These are phyloP conservation scores for Ameiurus melas DNA, from an alignment of 2,113 vertebrate species.

Conservation along the genomic window DNA sequence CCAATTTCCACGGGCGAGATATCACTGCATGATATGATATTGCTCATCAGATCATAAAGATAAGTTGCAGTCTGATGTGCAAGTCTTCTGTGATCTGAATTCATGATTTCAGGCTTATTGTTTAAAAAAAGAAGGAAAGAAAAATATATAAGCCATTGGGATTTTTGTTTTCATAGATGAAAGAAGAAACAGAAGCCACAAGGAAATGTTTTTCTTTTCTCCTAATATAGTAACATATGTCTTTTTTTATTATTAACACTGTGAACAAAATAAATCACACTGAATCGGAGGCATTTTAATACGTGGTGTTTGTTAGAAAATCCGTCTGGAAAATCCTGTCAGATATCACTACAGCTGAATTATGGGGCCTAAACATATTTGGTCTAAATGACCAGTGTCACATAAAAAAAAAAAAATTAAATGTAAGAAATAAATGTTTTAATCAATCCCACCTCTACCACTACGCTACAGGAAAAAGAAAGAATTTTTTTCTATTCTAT, in stretches of 20 bases:
- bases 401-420: background rate
- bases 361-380: background rate
- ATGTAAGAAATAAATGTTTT: background rate
- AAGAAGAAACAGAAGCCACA: background rate
- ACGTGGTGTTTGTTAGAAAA: too few species aligned
- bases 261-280: background rate
- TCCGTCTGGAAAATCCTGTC: background rate
- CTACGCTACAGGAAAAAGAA: background rate
- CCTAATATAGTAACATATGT: background rate
- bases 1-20: conserved; percentile 36
- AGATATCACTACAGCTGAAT: background rate
- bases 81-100: conserved; percentile 14
- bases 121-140: background rate
- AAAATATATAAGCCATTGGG: background rate
- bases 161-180: background rate
- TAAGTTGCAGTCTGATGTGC: conserved; percentile 18
- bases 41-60: conserved; percentile 32
- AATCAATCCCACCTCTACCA: background rate
- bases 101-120: background rate
- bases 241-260: too few species aligned
- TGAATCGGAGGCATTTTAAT: background rate
- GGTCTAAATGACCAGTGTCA: background rate
- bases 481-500: background rate
- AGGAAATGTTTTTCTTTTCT: background rate
- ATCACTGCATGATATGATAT: conserved; percentile 42